Evolutionary conservation across 2,113 vertebrate genomes (phyloP).

Genomic region (Apeltes quadracus): DNA sequence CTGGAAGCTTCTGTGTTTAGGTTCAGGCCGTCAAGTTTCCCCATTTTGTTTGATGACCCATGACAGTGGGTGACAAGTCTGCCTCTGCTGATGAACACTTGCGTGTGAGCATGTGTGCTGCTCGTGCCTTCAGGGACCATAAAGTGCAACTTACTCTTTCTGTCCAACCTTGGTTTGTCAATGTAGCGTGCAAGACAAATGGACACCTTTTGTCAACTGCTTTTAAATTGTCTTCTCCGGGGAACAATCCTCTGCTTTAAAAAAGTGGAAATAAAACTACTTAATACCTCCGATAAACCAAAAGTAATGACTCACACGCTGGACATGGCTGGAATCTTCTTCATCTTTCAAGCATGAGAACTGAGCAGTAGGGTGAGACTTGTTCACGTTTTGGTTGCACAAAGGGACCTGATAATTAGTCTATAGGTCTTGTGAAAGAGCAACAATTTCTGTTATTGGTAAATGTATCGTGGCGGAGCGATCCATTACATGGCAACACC

Average conservation of each 20-base stretch:
- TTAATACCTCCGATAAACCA: neutral
- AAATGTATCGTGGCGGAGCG: conserved; percentile 39
- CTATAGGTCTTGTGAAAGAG: conserved; percentile 39
- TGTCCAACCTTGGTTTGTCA: conserved; percentile 42
- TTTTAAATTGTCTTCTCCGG: neutral
- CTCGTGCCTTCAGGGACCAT: conserved; percentile 48
- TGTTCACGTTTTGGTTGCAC: too few relatives aligned
- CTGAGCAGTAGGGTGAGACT: too few relatives aligned
- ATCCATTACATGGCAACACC: conserved; percentile 33
- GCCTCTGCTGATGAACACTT: conserved; percentile 53
- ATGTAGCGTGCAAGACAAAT: conserved; percentile 15
- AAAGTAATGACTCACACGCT: neutral
- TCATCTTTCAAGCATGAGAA: neutral
- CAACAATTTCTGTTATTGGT: conserved; percentile 43
- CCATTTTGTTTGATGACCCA: conserved; percentile 59
- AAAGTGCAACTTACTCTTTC: conserved; percentile 44
- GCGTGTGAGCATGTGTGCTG: conserved; percentile 49
- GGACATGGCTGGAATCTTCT: neutral
- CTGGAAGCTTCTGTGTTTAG: conserved; percentile 23
- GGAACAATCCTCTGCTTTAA: neutral
- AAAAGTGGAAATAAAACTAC: neutral
- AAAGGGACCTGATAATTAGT: conserved; percentile 40
- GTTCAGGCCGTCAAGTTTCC: conserved; percentile 28
- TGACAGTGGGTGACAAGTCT: conserved; percentile 51
- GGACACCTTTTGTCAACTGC: neutral